phyloP scores from a whole-genome alignment of 2,113 vertebrate species.

The Hyperopisus bebe region DNA sequence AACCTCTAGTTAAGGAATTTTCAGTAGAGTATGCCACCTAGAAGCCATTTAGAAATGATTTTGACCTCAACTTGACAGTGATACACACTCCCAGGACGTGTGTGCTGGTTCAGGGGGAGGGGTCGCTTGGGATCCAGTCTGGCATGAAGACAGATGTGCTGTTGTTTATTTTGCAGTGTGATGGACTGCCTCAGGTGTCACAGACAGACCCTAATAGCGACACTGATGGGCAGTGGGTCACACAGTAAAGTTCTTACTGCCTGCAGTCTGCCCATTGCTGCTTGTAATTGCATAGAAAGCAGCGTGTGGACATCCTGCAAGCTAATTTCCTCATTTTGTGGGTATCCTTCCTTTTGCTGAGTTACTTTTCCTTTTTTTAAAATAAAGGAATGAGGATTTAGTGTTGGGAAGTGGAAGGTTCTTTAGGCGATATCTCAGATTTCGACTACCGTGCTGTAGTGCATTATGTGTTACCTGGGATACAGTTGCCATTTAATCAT shows the following conservation, averaged over 20 bases:
- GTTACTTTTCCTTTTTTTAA: conserved; percentile 65
- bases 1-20: background rate
- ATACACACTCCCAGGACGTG: conserved; percentile 49
- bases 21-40: conserved; percentile 15
- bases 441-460: conserved; percentile 55
- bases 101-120: background rate
- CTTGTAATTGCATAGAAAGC: conserved; percentile 79
- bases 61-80: conserved; percentile 27
- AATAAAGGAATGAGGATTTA: conserved; percentile 56
- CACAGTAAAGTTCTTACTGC: conserved; percentile 34
- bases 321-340: conserved; percentile 80
- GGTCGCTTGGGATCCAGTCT: background rate
- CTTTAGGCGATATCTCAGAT: conserved; percentile 56
- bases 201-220: conserved; percentile 22
- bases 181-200: background rate
- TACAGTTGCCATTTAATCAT: background rate
- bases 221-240: background rate
- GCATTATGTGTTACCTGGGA: background rate
- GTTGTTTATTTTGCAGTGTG: background rate
- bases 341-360: conserved; percentile 74
- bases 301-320: conserved; percentile 76
- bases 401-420: conserved; percentile 73
- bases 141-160: background rate
- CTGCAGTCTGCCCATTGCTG: conserved; percentile 42
- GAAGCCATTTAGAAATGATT: conserved; percentile 38